Evolutionary conservation across 2,113 vertebrate species (phyloP).

Genomic region (Aptenodytes patagonicus): DNA sequence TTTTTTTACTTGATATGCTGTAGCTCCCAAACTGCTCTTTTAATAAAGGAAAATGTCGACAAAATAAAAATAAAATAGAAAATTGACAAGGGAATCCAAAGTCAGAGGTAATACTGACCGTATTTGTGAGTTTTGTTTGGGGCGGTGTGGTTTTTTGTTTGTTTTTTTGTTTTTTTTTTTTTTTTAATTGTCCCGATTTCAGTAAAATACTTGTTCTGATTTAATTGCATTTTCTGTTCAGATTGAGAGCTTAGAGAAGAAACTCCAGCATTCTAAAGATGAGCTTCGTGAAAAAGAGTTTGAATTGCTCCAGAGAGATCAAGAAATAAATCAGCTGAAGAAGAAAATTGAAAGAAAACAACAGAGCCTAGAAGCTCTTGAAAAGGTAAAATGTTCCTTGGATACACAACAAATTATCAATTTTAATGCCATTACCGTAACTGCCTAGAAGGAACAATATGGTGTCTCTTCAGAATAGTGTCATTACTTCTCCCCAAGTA

Average conservation of each 20-base stretch:
- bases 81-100: neutral
- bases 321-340: conserved; percentile 75
- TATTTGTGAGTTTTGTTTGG: neutral
- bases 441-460: neutral
- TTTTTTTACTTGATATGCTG: neutral
- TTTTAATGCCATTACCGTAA: neutral
- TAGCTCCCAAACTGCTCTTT: neutral
- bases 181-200: neutral
- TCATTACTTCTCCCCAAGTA: neutral
- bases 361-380: conserved; percentile 46
- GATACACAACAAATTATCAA: neutral
- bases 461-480: neutral
- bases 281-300: conserved; percentile 76
- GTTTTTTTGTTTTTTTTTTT: neutral
- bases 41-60: neutral
- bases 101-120: neutral
- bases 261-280: conserved; percentile 70
- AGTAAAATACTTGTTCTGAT: neutral
- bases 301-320: conserved; percentile 73
- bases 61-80: neutral
- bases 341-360: conserved; percentile 71
- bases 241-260: conserved; percentile 73
- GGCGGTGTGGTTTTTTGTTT: neutral
- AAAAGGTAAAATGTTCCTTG: conserved; percentile 65
- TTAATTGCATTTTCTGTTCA: conserved; percentile 31